Conservation (phyloP, 2,113 vertebrate species). For the Falco punctatus region DNA sequence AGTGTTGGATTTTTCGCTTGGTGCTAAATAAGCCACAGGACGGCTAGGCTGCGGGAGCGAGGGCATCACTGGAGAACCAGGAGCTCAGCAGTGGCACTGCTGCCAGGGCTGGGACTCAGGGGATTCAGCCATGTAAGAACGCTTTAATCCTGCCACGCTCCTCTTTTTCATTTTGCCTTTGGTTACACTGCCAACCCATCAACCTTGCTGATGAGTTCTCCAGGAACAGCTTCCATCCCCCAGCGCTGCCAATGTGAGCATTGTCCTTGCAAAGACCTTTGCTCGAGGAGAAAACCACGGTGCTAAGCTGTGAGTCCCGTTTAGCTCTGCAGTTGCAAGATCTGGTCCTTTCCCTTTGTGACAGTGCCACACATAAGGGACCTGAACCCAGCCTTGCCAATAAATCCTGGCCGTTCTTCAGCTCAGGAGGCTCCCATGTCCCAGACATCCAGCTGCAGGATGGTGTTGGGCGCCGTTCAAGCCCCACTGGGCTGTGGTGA, state of each 20-base stretch:
- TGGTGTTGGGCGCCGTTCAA: neutral
- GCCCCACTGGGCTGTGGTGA: accelerated
- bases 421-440: neutral
- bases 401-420: neutral
- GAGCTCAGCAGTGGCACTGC: neutral
- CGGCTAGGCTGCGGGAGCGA: neutral
- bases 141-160: neutral
- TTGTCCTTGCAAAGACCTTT: neutral
- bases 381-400: neutral
- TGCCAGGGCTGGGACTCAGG: neutral
- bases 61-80: neutral
- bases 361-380: neutral
- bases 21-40: neutral
- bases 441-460: neutral
- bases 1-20: neutral
- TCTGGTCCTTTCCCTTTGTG: neutral
- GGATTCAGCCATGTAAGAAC: neutral
- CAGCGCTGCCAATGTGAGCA: neutral
- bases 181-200: neutral
- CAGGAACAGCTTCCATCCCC: neutral
- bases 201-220: neutral
- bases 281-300: neutral
- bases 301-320: neutral
- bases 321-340: neutral
- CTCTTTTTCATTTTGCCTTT: neutral